Evolutionary conservation across 2,113 vertebrate species (phyloP).

Genomic region (Crotalus viridis): DNA sequence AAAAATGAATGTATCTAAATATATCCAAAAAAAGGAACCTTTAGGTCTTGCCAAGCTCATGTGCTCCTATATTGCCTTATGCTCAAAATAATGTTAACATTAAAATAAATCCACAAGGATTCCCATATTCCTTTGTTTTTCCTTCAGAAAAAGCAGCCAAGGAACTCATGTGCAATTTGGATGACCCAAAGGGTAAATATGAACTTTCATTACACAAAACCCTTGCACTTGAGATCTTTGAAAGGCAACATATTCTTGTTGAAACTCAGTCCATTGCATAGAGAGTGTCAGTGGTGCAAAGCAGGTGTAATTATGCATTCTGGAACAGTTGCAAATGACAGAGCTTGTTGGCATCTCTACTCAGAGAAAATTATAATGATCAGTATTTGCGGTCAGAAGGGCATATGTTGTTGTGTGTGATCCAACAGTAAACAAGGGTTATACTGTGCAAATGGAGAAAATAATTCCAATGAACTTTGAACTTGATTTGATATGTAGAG

Average conservation of each 20-base stretch:
- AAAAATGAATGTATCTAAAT: not conserved
- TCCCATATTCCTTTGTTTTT: not conserved
- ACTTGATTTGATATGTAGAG: not conserved
- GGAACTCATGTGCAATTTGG: not conserved
- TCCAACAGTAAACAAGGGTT: constrained; percentile 16
- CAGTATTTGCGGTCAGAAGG: constrained; percentile 23
- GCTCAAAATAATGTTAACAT: not conserved
- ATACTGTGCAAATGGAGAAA: constrained; percentile 1
- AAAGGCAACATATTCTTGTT: not conserved
- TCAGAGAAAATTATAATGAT: constrained; percentile 44
- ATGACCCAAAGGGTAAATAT: not conserved
- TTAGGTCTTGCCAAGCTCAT: not conserved
- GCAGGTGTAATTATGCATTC: constrained; percentile 34
- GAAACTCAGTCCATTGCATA: constrained; percentile 1
- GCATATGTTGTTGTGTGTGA: constrained; percentile 9
- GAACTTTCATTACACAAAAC: not conserved
- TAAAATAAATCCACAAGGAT: not conserved
- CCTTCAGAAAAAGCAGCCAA: not conserved
- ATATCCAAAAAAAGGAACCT: not conserved
- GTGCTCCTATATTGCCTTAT: not conserved
- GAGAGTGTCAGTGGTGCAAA: not conserved
- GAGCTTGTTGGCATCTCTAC: constrained; percentile 32
- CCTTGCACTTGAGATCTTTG: not conserved
- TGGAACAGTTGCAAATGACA: constrained; percentile 27
- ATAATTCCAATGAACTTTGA: constrained; percentile 1